Base-by-base conservation (phyloP, 2,113 vertebrate species). In the Ursus arctos region DNA sequence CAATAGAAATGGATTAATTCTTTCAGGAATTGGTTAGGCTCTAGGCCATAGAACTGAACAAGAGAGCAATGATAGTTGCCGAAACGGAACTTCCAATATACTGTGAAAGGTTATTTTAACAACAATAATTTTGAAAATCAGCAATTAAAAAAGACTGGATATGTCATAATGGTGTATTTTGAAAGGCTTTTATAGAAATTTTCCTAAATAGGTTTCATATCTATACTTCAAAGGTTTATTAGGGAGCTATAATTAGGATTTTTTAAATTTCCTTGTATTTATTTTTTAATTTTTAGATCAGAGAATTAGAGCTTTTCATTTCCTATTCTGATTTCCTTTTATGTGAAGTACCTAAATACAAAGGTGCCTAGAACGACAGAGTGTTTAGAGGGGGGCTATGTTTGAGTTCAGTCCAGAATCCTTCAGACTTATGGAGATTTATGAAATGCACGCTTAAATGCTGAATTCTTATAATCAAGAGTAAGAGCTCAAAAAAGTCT, bases 131-230 rank as follows among this genome's bases (percentile, higher is more conserved):
- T 91, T 51, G 69, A 92, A 82, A 92, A 80, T 93, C 3, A 88
- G 10, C 36, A 61, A 74, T 36, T 91, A 24, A 49, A 86, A 80
- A 81, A 76, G 24, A n/a, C 4, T 53, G 7, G 40, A 26, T 76
- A 76, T 95, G 4, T 4, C 11, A 31, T 21, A 72, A 71, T 79
- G 12, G 7, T 65, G 0, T 59, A 86, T 59, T 97, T 97, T 98
- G 40, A 95, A 97, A 94, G 18, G 13, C 43, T 98, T 96, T 96
- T 43, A 59, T 31, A 93, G 33, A 97, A 96, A 74, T 93, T 97
- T 97, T 95, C 14, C 79, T 93, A 92, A 95, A 33, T 97, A 43
- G 51, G 31, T 55, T 96, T 97, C 98, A 96, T 88, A 94, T 93
- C 80, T 98, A 63, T 31, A 96, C 47, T 92, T 97, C 65, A 85